Evolutionary conservation across 1,140 invertebrate species (phyloP), one percentile per base, ranked within the genome.

Genomic region (Plectus sambesii): DNA sequence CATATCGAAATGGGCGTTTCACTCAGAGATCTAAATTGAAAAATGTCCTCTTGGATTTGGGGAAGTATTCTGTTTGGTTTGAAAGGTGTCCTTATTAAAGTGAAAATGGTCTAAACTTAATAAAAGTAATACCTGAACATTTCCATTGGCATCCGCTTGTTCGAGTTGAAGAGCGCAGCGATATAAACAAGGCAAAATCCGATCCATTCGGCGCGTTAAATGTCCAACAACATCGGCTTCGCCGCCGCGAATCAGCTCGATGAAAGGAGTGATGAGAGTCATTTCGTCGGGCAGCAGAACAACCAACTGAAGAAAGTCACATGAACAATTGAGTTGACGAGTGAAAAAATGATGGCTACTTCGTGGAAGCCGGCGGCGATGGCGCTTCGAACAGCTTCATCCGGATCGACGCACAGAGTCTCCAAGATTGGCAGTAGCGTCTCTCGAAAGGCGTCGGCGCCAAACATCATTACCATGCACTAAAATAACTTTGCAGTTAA

Each of bases 281-380:
- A 47, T 49, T 30, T 56, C 52, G 9, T 63, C 53, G 5, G 60
- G 47, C 19, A 56, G 42, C 25, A 60, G 46, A 3, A 36, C 26
- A 3, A 66, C 22, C 39, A n/a, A n/a, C n/a, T n/a, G n/a, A n/a
- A n/a, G n/a, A n/a, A n/a, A n/a, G n/a, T n/a, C n/a, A n/a, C n/a
- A n/a, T n/a, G n/a, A n/a, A n/a, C n/a, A n/a, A n/a, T n/a, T n/a
- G n/a, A n/a, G n/a, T n/a, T n/a, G n/a, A n/a, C n/a, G n/a, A n/a
- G n/a, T n/a, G n/a, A n/a, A n/a, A n/a, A n/a, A n/a, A n/a, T n/a
- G n/a, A n/a, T n/a, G n/a, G n/a, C n/a, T n/a, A 66, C 49, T 47
- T 66, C 63, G 43, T 66, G 63, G 40, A 63, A 66, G 19, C 65
- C 62, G 26, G 63, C 62, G 22, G 65, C 64, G 22, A 68, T 56